Conservation (phyloP, 2,113 vertebrate species). For the Aramus guarauna region DNA sequence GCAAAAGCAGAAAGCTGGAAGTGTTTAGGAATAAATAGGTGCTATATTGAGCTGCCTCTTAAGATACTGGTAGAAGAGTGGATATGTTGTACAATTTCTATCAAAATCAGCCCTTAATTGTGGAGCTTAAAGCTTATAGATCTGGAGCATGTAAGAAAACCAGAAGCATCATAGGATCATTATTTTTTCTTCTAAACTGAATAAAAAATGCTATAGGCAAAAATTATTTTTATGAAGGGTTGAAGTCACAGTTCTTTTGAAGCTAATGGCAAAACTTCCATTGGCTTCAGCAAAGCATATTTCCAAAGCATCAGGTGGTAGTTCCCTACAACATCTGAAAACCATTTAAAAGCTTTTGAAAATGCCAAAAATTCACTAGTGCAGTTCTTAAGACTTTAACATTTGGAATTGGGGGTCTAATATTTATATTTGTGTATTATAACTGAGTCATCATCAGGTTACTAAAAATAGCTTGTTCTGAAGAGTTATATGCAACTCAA, state of each 20-base stretch:
- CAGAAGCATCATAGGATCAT: neutral
- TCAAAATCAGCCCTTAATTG: neutral
- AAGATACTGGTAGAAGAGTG: neutral
- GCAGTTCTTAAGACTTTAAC: neutral
- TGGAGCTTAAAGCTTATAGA: neutral
- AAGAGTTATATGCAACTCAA: neutral
- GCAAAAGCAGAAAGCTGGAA: neutral
- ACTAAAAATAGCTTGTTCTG: neutral
- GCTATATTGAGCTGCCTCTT: neutral
- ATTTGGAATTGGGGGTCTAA: neutral
- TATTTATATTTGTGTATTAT: neutral
- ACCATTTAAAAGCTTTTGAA: neutral
- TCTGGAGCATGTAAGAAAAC: neutral
- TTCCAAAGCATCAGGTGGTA: neutral
- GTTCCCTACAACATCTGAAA: neutral
- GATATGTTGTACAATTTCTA: neutral
- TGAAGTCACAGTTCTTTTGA: neutral
- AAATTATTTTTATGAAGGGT: neutral
- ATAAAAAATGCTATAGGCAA: neutral
- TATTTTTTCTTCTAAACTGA: neutral
- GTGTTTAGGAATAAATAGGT: neutral
- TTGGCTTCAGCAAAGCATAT: neutral
- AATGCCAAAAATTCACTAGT: neutral
- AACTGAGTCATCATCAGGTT: neutral
- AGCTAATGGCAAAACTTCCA: neutral